A percentile compares a stretch with the other conserved stretches of the same genome.
phyloP scores from a whole-genome alignment of 1,140 invertebrate genomes.

The Zophobas morio region DNA sequence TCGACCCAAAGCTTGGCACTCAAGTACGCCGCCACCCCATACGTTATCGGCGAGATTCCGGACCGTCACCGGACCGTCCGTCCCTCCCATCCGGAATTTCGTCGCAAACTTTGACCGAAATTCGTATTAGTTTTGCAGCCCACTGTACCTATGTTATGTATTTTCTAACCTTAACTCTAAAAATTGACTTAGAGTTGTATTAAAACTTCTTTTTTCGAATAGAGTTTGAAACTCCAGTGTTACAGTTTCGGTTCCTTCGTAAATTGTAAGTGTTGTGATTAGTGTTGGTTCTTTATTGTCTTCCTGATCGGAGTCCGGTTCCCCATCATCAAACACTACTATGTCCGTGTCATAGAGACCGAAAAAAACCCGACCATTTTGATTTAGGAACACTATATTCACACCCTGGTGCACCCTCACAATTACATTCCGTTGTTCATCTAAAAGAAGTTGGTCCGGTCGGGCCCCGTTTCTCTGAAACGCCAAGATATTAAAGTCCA shows the following conservation, averaged over 20 bases:
- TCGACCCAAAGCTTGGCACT: no score
- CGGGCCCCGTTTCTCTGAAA: not conserved
- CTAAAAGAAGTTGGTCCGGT: conserved; percentile 26
- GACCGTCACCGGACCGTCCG: no score
- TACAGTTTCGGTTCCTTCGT: conserved; percentile 34
- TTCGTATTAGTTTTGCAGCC: no score
- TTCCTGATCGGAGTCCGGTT: conserved; percentile 38
- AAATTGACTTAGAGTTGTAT: conserved; percentile 12
- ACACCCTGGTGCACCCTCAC: conserved; percentile 13
- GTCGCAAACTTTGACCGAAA: no score
- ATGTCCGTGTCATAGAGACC: conserved; percentile 19
- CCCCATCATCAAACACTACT: conserved; percentile 35
- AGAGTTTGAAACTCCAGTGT: conserved; percentile 30
- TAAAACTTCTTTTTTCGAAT: conserved; percentile 30
- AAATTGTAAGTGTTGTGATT: conserved; percentile 31
- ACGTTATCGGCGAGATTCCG: no score
- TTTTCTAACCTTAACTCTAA: conserved; percentile 19
- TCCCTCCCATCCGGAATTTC: no score
- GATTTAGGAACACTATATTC: conserved; percentile 19
- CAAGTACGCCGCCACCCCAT: no score
- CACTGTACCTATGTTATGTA: conserved; percentile 10
- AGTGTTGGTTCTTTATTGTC: conserved; percentile 19
- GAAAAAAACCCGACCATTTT: conserved; percentile 29
- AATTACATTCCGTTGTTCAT: conserved; percentile 32
- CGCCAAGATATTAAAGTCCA: not conserved